phyloP scores from a whole-genome alignment of 2,888 invertebrate species.

The Microctonus hyperodae region DNA sequence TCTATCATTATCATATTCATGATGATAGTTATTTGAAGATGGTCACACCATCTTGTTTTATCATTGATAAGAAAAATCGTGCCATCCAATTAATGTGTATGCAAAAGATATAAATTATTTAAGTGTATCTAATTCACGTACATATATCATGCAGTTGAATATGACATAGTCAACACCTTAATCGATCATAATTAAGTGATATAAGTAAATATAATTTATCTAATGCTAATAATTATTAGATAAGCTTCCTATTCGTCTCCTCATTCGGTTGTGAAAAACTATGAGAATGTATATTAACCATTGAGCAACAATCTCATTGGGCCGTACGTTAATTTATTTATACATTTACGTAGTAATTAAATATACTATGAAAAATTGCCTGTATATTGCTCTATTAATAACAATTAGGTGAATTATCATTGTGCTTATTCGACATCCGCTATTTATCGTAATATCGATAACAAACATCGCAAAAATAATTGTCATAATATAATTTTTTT shows the following conservation, averaged over 20 bases:
- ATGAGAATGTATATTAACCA: constrained; percentile 8
- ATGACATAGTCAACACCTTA: neutral
- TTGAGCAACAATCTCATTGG: neutral
- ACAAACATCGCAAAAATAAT: neutral
- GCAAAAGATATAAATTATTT: neutral
- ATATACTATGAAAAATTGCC: neutral
- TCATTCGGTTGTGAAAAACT: constrained; percentile 60
- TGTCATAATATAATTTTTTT: neutral
- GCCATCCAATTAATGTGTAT: constrained; percentile 4
- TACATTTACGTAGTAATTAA: neutral
- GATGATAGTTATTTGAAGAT: neutral
- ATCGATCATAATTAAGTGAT: neutral
- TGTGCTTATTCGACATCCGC: neutral
- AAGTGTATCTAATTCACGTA: constrained; percentile 18
- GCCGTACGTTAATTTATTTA: neutral
- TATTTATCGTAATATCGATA: too few species aligned
- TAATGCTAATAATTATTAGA: constrained; percentile 39
- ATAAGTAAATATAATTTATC: constrained; percentile 1
- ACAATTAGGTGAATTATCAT: neutral
- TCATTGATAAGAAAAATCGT: constrained; percentile 5
- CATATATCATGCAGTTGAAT: neutral
- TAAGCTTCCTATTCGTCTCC: constrained; percentile 51
- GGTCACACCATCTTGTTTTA: neutral
- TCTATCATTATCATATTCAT: constrained; percentile 10
- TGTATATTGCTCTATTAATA: neutral